These are phyloP conservation scores for Molanna angustata DNA, from an alignment of 2,888 invertebrate genomes.

Conservation along the genomic window DNA sequence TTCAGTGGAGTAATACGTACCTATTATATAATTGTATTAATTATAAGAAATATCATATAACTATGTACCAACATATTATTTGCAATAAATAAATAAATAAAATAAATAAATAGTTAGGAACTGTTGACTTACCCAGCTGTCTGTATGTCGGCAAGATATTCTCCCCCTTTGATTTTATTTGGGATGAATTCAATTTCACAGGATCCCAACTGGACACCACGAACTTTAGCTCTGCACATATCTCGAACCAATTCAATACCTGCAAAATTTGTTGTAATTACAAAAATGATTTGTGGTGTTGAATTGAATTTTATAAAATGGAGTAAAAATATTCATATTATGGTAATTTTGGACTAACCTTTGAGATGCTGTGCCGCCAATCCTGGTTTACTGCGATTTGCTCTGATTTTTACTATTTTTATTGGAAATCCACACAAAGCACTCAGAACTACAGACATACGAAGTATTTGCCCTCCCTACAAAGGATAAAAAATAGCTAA, in stretches of 20 bases:
- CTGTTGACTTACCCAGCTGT: slow-evolving; percentile 83
- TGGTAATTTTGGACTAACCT: no score
- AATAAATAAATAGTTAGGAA: no score
- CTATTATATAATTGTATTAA: no score
- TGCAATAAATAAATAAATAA: no score
- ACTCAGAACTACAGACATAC: slow-evolving; percentile 77
- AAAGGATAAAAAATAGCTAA: slow-evolving; percentile 33
- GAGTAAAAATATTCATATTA: no score
- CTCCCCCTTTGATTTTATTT: slow-evolving; percentile 56
- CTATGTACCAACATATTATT: no score
- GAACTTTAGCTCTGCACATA: slow-evolving; percentile 69
- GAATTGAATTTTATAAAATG: no score
- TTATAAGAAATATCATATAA: no score
- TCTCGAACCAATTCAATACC: slow-evolving; percentile 72
- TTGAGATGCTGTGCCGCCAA: slow-evolving; percentile 77
- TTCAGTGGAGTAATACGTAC: no score
- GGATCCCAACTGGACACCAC: slow-evolving; percentile 72
- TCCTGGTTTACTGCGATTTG: slow-evolving; percentile 78
- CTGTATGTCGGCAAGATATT: slow-evolving; percentile 67
- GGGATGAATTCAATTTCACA: slow-evolving; percentile 75
- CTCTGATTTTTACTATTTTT: slow-evolving; percentile 75
- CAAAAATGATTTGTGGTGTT: no score
- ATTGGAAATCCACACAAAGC: slow-evolving; percentile 71
- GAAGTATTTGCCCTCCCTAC: slow-evolving; percentile 88
- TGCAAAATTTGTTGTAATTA: no score